Conservation (phyloP, 2,113 vertebrate species). For the Gymnorhina tibicen region DNA sequence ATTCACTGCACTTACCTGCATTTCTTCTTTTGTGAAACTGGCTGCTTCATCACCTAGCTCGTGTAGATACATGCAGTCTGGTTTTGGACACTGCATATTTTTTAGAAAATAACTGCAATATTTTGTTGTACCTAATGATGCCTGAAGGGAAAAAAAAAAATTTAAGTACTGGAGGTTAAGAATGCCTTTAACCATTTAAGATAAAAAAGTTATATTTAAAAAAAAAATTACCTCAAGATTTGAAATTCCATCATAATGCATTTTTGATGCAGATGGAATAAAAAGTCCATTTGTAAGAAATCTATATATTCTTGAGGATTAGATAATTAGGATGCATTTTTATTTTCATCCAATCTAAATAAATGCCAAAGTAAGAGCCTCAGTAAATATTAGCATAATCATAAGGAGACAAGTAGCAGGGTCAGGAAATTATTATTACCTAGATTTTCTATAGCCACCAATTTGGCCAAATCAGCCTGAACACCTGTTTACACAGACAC, state of each 20-base stretch:
- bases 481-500: neutral
- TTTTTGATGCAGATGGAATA: neutral
- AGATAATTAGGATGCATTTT: neutral
- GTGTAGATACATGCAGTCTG: slow-evolving; percentile 99
- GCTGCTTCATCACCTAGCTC: slow-evolving; percentile 98
- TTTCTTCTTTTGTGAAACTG: slow-evolving; percentile 99
- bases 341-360: neutral
- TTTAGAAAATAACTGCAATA: slow-evolving; percentile 99
- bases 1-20: slow-evolving; percentile 84
- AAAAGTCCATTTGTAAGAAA: neutral
- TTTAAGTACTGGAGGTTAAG: neutral
- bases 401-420: neutral
- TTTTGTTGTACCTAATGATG: slow-evolving; percentile 99
- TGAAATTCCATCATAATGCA: neutral
- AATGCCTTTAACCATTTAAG: neutral
- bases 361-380: neutral
- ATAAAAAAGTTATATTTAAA: neutral
- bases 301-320: neutral
- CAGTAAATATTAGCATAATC: neutral
- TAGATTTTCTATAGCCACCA: neutral
- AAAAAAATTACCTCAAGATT: neutral
- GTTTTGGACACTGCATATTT: slow-evolving; percentile 99
- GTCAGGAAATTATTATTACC: neutral
- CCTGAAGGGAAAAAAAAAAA: slow-evolving; percentile 70
- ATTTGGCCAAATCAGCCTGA: neutral